Evolutionary conservation across 2,113 vertebrate species (phyloP), one percentile per base, ranked within the genome.

Genomic region (Mormyrus iriodes): DNA sequence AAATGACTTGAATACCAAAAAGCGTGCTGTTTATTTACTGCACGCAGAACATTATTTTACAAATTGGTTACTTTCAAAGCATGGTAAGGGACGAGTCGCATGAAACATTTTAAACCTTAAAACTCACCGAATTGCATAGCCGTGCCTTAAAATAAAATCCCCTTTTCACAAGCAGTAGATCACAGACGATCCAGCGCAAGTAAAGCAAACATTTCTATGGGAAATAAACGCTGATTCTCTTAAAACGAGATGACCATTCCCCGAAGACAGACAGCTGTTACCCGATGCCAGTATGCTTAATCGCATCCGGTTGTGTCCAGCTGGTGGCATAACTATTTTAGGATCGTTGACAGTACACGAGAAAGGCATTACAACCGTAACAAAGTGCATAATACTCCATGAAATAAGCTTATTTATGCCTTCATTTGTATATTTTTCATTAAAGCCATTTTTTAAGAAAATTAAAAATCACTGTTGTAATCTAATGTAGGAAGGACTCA

Each of bases 281-380:
- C 10, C 27, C 61, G 61, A 69, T 69, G 61, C 61, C 61, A 82
- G 42, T 44, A 17, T 82, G 76, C 21, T 82, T 82, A 82, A 82
- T 42, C 35, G 19, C 82, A 48, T 84, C 82, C 44, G 39, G 44
- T 48, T 48, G 44, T 48, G 82, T 48, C 42, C 82, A 84, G 82
- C 82, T 44, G 76, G 76, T 39, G 82, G 73, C 73, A 39, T n/a
- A 84, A 84, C 44, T 48, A 84, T 84, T 84, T 84, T 46, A 48
- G 24, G 73, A 79, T 42, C 39, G 82, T 44, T 82, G 15, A 39
- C 76, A 82, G 39, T n/a, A 84, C 19, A 46, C 44, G 10, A 19
- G 24, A 84, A 84, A 84, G 24, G 42, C 44, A 84, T 84, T 84
- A 46, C 82, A 24, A 84, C 42, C 39, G 44, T 84, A 84, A 84